These are phyloP conservation scores for Camponotus floridanus DNA, from an alignment of 1,140 invertebrate genomes.

Conservation along the genomic window DNA sequence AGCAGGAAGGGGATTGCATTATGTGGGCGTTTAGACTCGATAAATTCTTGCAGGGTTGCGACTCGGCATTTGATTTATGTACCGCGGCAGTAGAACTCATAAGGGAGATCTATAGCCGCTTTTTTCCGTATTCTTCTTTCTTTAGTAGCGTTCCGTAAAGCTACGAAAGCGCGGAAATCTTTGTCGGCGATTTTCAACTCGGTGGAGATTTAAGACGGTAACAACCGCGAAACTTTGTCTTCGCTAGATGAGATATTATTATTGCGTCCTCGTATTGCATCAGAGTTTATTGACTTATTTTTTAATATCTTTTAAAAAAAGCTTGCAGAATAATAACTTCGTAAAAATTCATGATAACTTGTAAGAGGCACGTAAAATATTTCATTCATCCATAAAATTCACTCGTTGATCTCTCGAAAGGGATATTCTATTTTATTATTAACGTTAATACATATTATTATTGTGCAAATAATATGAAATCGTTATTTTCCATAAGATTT, in stretches of 20 bases:
- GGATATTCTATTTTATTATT: neutral
- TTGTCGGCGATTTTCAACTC: constrained; percentile 39
- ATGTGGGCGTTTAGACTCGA: constrained; percentile 57
- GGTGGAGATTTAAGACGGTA: constrained; percentile 36
- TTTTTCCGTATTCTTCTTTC: constrained; percentile 39
- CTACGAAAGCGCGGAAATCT: constrained; percentile 26
- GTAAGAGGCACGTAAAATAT: too few relatives aligned
- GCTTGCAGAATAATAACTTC: neutral
- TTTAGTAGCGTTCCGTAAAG: neutral
- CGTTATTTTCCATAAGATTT: neutral
- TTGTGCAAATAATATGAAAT: neutral
- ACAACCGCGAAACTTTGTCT: constrained; percentile 34
- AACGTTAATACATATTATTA: neutral
- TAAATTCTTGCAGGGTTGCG: constrained; percentile 43
- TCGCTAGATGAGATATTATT: neutral
- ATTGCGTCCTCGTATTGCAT: neutral
- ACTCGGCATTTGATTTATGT: constrained; percentile 51
- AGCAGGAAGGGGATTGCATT: constrained; percentile 34
- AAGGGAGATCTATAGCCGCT: constrained; percentile 50
- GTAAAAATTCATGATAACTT: neutral
- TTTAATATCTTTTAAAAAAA: neutral
- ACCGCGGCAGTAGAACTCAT: constrained; percentile 58
- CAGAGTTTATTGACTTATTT: neutral
- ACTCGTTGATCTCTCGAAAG: neutral
- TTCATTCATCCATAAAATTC: neutral